Conservation (phyloP, 1,140 invertebrate species). For the Oreohelix idahoensis region DNA sequence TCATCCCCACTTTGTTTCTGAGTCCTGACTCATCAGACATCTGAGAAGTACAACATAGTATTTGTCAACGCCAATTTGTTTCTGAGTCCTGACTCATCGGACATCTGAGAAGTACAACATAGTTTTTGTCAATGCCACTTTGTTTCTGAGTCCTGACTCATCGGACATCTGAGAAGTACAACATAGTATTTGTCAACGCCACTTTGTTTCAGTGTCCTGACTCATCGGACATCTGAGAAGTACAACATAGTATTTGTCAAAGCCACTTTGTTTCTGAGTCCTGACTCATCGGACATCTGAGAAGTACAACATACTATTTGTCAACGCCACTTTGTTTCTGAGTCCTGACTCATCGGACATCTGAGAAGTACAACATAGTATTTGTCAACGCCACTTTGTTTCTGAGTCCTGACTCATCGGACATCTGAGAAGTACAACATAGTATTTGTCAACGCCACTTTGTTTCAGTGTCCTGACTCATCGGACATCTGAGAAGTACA, state of each 20-base stretch:
- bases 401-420: too few relatives aligned
- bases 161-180: slow-evolving; percentile 44
- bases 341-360: slow-evolving; percentile 52
- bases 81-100: slow-evolving; percentile 53
- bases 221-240: slow-evolving; percentile 49
- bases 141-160: slow-evolving; percentile 52
- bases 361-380: slow-evolving; percentile 25
- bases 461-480: too few relatives aligned
- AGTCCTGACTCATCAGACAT: slow-evolving; percentile 53
- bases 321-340: too few relatives aligned
- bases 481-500: too few relatives aligned
- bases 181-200: neutral
- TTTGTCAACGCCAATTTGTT: too few relatives aligned
- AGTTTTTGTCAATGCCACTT: too few relatives aligned
- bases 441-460: too few relatives aligned
- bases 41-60: slow-evolving; percentile 25
- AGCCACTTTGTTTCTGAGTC: too few relatives aligned
- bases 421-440: too few relatives aligned
- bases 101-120: slow-evolving; percentile 36
- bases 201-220: too few relatives aligned
- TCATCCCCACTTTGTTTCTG: too few relatives aligned
- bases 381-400: too few relatives aligned
- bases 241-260: neutral
- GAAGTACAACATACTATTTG: neutral
- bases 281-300: slow-evolving; percentile 53